Percentiles rank a stretch among this genome's conserved stretches.
Conservation (phyloP, 2,888 invertebrate species). For the Strigamia transsilvanica region DNA sequence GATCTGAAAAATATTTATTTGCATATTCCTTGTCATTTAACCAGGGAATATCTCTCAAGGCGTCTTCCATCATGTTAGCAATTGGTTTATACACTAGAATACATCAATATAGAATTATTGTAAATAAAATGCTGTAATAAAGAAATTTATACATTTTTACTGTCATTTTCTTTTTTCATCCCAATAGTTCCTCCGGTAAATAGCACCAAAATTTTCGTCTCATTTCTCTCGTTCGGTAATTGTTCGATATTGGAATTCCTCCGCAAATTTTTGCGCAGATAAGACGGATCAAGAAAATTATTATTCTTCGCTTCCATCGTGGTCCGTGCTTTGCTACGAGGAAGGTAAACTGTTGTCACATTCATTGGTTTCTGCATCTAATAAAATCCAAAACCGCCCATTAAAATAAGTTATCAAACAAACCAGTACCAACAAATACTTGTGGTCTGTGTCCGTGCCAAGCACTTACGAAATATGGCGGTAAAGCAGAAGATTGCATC, state of each 20-base stretch:
- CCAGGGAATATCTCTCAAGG: constrained; percentile 79
- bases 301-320: background rate
- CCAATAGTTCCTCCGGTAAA: constrained; percentile 42
- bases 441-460: background rate
- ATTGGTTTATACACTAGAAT: constrained; percentile 77
- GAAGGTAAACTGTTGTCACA: background rate
- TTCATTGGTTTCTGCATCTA: background rate
- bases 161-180: constrained; percentile 21
- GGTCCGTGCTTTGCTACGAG: background rate
- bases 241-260: constrained; percentile 6
- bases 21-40: constrained; percentile 82
- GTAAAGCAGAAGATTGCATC: background rate
- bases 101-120: background rate
- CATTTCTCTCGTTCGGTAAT: constrained; percentile 13
- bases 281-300: constrained; percentile 19
- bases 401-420: background rate
- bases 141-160: background rate
- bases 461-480: background rate
- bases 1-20: constrained; percentile 60
- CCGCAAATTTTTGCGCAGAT: background rate
- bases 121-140: background rate
- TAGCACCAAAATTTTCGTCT: background rate
- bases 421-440: background rate
- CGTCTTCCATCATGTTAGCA: constrained; percentile 74
- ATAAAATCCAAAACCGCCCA: background rate